Evolutionary conservation across 1,140 invertebrate genomes (phyloP), one percentile per base, ranked within the genome.

Genomic region (Platyscapa corneri): DNA sequence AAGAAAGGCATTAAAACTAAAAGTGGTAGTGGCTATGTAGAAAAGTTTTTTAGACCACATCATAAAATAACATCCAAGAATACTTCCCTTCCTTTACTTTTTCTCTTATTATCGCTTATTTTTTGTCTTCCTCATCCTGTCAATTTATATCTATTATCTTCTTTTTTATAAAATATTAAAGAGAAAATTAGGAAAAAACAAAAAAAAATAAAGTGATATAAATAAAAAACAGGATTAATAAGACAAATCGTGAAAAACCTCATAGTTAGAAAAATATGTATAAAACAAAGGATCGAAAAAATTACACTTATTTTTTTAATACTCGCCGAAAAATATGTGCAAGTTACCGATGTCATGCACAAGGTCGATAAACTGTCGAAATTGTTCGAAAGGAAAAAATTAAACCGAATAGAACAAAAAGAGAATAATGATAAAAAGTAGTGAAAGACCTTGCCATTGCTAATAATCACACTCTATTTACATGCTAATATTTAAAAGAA

Each of bases 401-500:
- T 70, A 30, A 27, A 74, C 20, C 37, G 1, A 39, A 3, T 10
- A 27, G 23, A 39, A 74, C 20, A 74, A 65, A 18, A 37, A 65
- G 46, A 37, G 32, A 78, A 37, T 6, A 46, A 60, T 7, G 60
- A 32, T 7, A 60, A 60, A 60, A 60, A 27, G 5, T 0, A 39
- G 27, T 39, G 32, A 74, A 39, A 42, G 20, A 27, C 16, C 34
- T 74, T 12, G 37, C 53, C n/a, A 16, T 30, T 34, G 2, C 30
- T 88, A 91, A 89, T 90, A 91, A 92, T 92, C 90, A 90, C 89
- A 86, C 86, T 89, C 88, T 89, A 92, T 91, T 91, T 89, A 90
- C 89, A 91, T 91, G 88, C 88, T 92, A 92, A 92, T 92, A 90
- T 88, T 84, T 88, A 89, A 92, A 90, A 89, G 87, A 91, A 91